These are phyloP conservation scores for Galemys pyrenaicus DNA, from an alignment of 2,113 vertebrate genomes.

Conservation along the genomic window DNA sequence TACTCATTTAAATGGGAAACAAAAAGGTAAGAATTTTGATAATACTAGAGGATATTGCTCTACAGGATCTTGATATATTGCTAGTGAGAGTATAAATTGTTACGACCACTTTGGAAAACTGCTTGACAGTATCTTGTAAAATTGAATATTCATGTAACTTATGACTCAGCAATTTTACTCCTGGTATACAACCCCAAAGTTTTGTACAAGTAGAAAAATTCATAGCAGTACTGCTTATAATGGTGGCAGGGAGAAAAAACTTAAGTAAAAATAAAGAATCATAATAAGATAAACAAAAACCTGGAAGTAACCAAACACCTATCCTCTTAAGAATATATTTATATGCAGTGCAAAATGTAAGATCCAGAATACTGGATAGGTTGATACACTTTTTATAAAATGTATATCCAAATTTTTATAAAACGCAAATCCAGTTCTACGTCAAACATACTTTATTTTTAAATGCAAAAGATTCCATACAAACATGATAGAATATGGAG, in stretches of 20 bases:
- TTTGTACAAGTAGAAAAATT: not conserved
- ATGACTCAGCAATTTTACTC: not conserved
- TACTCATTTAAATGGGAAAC: not conserved
- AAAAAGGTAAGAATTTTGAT: not conserved
- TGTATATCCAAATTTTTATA: not conserved
- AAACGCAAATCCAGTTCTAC: not conserved
- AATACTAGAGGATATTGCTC: not conserved
- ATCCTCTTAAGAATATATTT: not conserved
- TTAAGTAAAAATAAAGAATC: not conserved
- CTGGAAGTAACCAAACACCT: not conserved
- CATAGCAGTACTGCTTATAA: not conserved
- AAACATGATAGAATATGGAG: no score
- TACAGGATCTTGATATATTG: not conserved
- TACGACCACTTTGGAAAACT: not conserved
- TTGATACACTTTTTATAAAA: not conserved
- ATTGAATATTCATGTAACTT: not conserved
- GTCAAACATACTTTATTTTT: no score
- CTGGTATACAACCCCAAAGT: not conserved
- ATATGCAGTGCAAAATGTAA: not conserved
- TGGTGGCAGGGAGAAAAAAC: not conserved
- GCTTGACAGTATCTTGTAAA: not conserved
- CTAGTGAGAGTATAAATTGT: not conserved
- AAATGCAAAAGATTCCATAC: no score
- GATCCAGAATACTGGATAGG: not conserved
- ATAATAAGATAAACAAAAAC: not conserved